Base-by-base conservation (phyloP, 1,140 invertebrate genomes). In the Saxidomus purpurata region DNA sequence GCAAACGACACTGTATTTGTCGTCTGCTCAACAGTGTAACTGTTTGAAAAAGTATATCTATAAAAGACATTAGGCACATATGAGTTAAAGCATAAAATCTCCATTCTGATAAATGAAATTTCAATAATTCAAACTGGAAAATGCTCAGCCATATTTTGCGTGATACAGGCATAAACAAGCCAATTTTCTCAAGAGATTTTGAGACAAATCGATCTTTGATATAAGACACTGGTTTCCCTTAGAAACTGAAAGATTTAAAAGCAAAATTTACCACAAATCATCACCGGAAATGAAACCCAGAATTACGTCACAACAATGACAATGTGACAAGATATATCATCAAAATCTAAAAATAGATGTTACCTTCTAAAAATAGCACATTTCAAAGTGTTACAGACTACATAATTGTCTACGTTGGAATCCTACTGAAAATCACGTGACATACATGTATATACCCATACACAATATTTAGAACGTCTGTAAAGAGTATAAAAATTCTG, bases 301-400 rank as follows among this genome's bases (percentile, higher is more conserved):
- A 87, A 47, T 77, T 88, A 88, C 86, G 86, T 88, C 86, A 88
- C 86, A 55, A 88, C 86, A 88, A 69, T 63, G 40, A 88, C 40
- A 71, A 63, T 69, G 77, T 80, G 77, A 88, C 61, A 87, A 79
- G 43, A 61, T 52, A 47, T 55, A 80, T 79, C 69, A 77, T 55
- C 49, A 63, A 52, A 47, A 71, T 63, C 55, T 67, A 81, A 88
- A 79, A 80, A 88, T 80, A 88, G 86, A 88, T 88, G 40, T 80
- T 71, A 40, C 43, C 59, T 81, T 88, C 76, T 88, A 88, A 67
- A 88, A 88, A 80, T 80, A 88, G 86, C 76, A 88, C 86, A 88
- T 52, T 80, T 69, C 28, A 36, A 81, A 67, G 31, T 49, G 28
- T 79, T 69, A 80, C 76, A 81, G 38, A 69, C 74, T 81, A 69